These are phyloP conservation scores for roundworm (Caenorhabditis elegans) DNA, from an alignment of 1,140 invertebrate species.

Conservation along the genomic window WBcel235 BX284603.4:8136501-8137000, in stretches of 20 bases:
- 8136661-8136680: slow-evolving; percentile 10
- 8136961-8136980: too few relatives aligned
- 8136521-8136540: not conserved
- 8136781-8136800: not conserved
- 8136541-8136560: slow-evolving; percentile 21
- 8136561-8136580: slow-evolving; percentile 20
- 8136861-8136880: too few relatives aligned
- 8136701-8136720: not conserved
- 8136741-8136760: slow-evolving; percentile 20
- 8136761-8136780: slow-evolving; percentile 3
- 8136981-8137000: too few relatives aligned
- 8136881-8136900: too few relatives aligned
- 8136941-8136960: too few relatives aligned
- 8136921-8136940: too few relatives aligned
- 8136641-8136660: not conserved
- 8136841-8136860: too few relatives aligned
- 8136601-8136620: slow-evolving; percentile 4
- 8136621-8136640: slow-evolving; percentile 26
- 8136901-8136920: too few relatives aligned
- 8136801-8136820: not conserved
- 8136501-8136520: not conserved
- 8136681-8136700: slow-evolving; percentile 7
- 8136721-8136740: not conserved
- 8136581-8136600: not conserved
- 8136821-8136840: too few relatives aligned